These are phyloP conservation scores for Sinocyclocheilus anophthalmus DNA, from an alignment of 2,113 vertebrate species.

Conservation along the genomic window DNA sequence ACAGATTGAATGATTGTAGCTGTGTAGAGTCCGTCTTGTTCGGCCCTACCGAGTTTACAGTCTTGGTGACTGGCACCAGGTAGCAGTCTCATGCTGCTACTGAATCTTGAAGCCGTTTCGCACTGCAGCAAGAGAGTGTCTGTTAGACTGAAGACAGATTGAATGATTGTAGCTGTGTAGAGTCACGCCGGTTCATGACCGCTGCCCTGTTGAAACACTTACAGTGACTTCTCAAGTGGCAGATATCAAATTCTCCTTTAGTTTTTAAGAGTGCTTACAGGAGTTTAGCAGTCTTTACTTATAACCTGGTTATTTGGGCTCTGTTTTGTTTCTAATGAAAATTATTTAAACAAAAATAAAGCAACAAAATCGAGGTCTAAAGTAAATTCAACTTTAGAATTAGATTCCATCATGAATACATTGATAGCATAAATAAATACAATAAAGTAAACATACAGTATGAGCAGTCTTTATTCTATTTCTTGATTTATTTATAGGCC, in stretches of 20 bases:
- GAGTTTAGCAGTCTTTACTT: background rate
- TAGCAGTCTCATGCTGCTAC: constrained; percentile 21
- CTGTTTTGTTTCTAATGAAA: background rate
- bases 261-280: constrained; percentile 10
- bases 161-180: background rate
- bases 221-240: constrained; percentile 3
- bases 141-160: background rate
- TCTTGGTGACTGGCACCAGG: constrained; percentile 15
- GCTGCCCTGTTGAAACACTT: constrained; percentile 16
- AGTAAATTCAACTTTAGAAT: background rate
- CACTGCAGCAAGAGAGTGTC: constrained; percentile 7
- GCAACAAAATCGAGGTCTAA: background rate
- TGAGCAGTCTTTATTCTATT: background rate
- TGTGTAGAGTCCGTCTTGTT: constrained; percentile 5
- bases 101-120: constrained; percentile 32
- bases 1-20: constrained; percentile 11
- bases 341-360: background rate
- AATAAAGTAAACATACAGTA: background rate
- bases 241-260: constrained; percentile 18
- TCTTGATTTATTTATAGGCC: background rate
- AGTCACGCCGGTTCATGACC: background rate
- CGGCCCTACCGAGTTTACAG: constrained; percentile 27
- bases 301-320: background rate
- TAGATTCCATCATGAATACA: background rate
- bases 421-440: background rate